phyloP scores from a whole-genome alignment of 2,888 invertebrate species.

The Andrena trimmerana region DNA sequence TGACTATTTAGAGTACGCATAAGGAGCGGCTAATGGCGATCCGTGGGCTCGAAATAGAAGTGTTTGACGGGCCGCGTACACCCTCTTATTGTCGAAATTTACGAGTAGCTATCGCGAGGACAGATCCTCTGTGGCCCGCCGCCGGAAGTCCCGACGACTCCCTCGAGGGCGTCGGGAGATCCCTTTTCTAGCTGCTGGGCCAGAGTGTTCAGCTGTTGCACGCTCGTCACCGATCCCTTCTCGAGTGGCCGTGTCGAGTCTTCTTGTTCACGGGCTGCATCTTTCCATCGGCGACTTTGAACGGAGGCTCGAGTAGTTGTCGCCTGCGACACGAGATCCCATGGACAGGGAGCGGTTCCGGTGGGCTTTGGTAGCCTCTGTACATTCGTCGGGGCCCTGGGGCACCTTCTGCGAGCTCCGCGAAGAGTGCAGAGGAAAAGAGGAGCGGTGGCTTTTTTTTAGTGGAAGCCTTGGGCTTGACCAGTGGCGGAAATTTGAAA shows the following conservation, averaged over 20 bases:
- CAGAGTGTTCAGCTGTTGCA: conserved; percentile 83
- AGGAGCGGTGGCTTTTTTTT: not conserved
- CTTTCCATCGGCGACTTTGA: conserved; percentile 22
- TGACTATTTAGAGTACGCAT: conserved; percentile 10
- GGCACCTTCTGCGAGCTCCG: not conserved
- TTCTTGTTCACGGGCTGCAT: conserved; percentile 12
- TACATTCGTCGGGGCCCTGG: not conserved
- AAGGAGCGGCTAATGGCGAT: conserved; percentile 16
- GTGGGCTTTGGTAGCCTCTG: not conserved
- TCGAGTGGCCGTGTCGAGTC: conserved; percentile 27
- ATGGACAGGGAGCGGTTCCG: conserved; percentile 28
- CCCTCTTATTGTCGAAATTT: conserved; percentile 59
- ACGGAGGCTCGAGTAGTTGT: not conserved
- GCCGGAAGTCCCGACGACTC: conserved; percentile 78
- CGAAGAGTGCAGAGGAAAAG: not conserved
- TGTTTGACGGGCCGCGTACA: conserved; percentile 38
- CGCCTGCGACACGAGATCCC: conserved; percentile 50
- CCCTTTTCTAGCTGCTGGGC: conserved; percentile 48
- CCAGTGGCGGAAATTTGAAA: too few relatives aligned
- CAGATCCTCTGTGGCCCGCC: conserved; percentile 50
- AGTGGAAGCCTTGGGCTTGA: not conserved
- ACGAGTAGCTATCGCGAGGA: conserved; percentile 39
- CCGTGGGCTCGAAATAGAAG: conserved; percentile 31
- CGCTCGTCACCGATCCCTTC: conserved; percentile 68
- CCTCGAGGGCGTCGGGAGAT: conserved; percentile 69